Conservation (phyloP, 1,140 invertebrate species). For the Ceratina australensis region DNA sequence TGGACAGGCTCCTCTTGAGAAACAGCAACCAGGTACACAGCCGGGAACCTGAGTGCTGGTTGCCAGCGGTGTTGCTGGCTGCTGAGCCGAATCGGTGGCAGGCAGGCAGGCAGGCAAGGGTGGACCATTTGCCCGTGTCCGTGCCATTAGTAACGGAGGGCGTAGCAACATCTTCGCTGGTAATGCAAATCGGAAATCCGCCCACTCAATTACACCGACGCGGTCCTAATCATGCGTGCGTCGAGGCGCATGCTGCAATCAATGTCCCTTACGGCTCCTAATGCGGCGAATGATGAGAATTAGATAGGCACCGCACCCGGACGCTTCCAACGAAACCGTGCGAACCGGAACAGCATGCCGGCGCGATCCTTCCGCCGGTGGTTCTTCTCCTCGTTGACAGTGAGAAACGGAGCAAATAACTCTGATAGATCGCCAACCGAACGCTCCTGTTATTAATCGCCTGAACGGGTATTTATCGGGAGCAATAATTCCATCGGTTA, state of each 20-base stretch:
- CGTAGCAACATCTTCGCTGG: conserved; percentile 63
- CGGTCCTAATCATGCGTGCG: conserved; percentile 66
- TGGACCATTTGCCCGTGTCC: conserved; percentile 58
- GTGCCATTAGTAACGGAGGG: conserved; percentile 60
- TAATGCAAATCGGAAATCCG: conserved; percentile 73
- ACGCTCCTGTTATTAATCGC: too few relatives aligned
- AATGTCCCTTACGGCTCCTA: conserved; percentile 55
- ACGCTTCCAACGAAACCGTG: background rate
- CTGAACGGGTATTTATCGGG: too few relatives aligned
- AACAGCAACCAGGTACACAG: conserved; percentile 57
- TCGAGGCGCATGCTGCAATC: conserved; percentile 57
- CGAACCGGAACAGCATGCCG: background rate
- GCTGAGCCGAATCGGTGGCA: conserved; percentile 31
- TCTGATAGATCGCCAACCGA: too few relatives aligned
- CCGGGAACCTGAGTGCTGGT: conserved; percentile 30
- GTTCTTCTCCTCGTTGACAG: too few relatives aligned
- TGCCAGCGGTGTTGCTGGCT: conserved; percentile 12
- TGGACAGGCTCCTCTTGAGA: conserved; percentile 44
- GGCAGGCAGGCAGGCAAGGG: conserved; percentile 23
- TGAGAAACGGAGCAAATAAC: too few relatives aligned
- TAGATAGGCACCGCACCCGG: background rate
- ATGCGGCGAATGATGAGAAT: conserved; percentile 53
- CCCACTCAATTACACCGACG: conserved; percentile 69
- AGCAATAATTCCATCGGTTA: too few relatives aligned
- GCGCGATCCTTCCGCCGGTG: too few relatives aligned